A percentile compares a stretch with the other conserved stretches of the same genome.
Evolutionary conservation across 2,797 vertebrate species (phyloP).

Genomic region (Rhinophrynus dorsalis): DNA sequence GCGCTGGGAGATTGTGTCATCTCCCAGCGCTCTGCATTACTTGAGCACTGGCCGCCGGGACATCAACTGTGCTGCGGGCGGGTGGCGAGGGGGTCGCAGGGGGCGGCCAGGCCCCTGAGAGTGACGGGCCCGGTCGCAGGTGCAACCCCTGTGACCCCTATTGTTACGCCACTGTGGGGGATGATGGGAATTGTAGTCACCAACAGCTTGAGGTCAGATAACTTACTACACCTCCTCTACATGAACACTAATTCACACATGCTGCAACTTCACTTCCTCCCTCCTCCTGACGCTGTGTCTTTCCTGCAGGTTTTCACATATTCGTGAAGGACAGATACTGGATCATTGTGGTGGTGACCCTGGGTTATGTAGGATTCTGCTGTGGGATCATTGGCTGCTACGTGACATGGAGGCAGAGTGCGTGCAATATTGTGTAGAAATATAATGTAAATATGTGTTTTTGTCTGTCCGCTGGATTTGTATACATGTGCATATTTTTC

Average conservation of each 20-base stretch:
- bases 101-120: no score
- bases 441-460: not conserved
- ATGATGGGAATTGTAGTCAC: no score
- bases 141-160: no score
- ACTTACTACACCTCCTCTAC: not conserved
- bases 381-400: not conserved
- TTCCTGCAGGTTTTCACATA: not conserved
- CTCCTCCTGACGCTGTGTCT: not conserved
- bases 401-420: slow-evolving; percentile 12
- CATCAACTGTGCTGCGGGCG: no score
- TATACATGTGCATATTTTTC: no score
- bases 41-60: no score
- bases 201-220: not conserved
- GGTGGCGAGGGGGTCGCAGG: no score
- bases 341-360: slow-evolving; percentile 1
- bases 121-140: no score
- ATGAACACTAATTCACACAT: not conserved
- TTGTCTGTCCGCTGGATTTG: not conserved
- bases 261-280: no score
- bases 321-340: slow-evolving; percentile 8
- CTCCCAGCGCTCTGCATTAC: no score
- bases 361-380: not conserved
- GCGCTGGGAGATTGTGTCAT: no score
- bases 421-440: not conserved
- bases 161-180: no score